Conservation (phyloP, 2,888 invertebrate species). For the Tuberolachnus salignus region DNA sequence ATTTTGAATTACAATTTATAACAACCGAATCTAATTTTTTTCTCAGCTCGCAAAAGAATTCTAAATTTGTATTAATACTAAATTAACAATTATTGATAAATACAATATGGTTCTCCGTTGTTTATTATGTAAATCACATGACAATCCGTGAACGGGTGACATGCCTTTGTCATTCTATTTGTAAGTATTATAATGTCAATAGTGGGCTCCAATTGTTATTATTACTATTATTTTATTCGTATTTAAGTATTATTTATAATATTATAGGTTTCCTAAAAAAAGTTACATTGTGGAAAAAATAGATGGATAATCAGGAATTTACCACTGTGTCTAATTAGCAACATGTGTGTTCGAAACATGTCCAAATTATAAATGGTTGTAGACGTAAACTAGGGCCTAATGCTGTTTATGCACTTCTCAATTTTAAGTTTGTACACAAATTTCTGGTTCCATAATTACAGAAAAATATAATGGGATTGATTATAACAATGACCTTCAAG, state of each 20-base stretch:
- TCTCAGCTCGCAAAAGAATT: too few species aligned
- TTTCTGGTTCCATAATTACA: neutral
- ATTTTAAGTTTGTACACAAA: neutral
- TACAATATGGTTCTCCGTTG: constrained; percentile 5
- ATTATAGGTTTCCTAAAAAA: too few species aligned
- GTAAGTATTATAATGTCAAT: constrained; percentile 18
- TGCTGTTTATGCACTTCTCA: constrained; percentile 8
- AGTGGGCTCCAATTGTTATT: neutral
- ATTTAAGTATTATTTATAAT: neutral
- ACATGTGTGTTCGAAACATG: constrained; percentile 4
- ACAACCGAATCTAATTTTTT: too few species aligned
- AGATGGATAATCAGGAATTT: neutral
- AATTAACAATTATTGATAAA: neutral
- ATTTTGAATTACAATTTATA: too few species aligned
- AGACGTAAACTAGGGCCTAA: constrained; percentile 3
- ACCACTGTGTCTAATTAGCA: neutral
- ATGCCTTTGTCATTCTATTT: constrained; percentile 11
- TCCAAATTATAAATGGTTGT: constrained; percentile 13
- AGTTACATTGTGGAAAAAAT: neutral
- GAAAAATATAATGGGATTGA: neutral
- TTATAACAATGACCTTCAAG: neutral
- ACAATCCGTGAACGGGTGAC: neutral
- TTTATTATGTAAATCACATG: neutral
- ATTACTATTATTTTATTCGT: neutral
- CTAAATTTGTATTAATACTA: neutral